phyloP scores from a whole-genome alignment of 1,140 invertebrate species.

The Eriocheir sinensis region DNA sequence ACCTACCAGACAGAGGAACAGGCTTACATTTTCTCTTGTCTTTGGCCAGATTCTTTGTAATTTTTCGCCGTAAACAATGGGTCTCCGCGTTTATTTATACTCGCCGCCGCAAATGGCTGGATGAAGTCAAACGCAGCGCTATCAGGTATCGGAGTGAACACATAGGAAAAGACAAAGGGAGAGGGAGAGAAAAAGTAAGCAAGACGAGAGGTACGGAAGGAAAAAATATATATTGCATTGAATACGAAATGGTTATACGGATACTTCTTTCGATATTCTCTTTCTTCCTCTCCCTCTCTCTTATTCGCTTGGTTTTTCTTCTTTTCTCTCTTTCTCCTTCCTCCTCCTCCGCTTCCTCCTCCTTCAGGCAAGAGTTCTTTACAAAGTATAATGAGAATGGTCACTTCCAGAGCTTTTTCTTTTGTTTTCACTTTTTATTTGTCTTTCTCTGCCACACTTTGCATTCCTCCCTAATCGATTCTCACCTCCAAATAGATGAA shows the following conservation, averaged over 20 bases:
- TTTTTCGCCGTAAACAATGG: constrained; percentile 17
- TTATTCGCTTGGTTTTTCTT: neutral
- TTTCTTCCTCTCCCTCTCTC: no score
- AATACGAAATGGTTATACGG: no score
- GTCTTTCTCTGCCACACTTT: neutral
- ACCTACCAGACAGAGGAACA: neutral
- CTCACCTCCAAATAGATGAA: no score
- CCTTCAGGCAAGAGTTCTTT: no score
- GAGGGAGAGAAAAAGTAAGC: no score
- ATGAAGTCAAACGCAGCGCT: neutral
- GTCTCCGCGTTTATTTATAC: neutral
- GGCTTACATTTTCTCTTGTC: constrained; percentile 24
- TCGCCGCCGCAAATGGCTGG: neutral
- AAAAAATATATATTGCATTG: no score
- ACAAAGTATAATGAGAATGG: no score
- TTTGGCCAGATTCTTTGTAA: neutral
- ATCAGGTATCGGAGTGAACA: neutral
- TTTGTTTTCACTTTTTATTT: neutral
- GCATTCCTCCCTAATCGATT: neutral
- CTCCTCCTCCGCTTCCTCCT: neutral
- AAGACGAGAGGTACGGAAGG: neutral
- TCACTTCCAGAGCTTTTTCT: no score
- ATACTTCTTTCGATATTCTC: no score
- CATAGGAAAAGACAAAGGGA: neutral
- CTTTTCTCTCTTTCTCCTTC: neutral